phyloP scores from a whole-genome alignment of 2,888 invertebrate genomes.

The Caenorhabditis sinica region DNA sequence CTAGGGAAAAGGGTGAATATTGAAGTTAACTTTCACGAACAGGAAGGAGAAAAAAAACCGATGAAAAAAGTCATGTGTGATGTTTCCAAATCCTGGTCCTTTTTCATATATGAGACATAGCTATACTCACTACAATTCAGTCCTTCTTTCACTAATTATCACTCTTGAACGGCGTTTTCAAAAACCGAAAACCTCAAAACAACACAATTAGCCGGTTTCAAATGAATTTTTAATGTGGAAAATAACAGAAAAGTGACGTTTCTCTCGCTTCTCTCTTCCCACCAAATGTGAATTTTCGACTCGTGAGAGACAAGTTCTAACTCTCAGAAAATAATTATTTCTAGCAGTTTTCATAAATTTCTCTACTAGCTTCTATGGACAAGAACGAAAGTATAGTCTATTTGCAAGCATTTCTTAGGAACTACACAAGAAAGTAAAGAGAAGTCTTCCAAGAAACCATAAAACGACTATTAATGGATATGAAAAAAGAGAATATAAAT shows the following conservation, averaged over 20 bases:
- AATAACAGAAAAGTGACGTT: not conserved
- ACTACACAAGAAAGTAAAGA: not conserved
- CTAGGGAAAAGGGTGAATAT: too few species aligned
- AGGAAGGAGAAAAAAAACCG: too few species aligned
- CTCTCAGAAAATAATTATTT: not conserved
- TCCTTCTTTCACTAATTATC: not conserved
- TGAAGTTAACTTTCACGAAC: too few species aligned
- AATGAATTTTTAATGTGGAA: slow-evolving; percentile 26
- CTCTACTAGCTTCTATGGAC: slow-evolving; percentile 8
- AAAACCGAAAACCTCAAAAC: slow-evolving; percentile 5
- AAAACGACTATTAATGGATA: not conserved
- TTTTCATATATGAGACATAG: not conserved
- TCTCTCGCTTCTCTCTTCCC: too few species aligned
- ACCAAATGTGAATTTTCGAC: not conserved
- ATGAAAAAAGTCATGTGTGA: too few species aligned
- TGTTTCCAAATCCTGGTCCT: too few species aligned
- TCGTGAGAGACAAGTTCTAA: slow-evolving; percentile 5
- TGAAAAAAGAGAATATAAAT: not conserved
- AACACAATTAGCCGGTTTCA: slow-evolving; percentile 17
- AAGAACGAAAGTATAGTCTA: not conserved
- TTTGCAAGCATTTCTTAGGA: not conserved
- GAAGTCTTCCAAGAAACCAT: slow-evolving; percentile 26
- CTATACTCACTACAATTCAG: too few species aligned
- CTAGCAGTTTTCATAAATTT: not conserved
- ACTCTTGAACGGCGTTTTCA: not conserved